Evolutionary conservation across 2,797 vertebrate genomes (phyloP), one percentile per base, ranked within the genome.

Genomic region (Spheniscus humboldti): DNA sequence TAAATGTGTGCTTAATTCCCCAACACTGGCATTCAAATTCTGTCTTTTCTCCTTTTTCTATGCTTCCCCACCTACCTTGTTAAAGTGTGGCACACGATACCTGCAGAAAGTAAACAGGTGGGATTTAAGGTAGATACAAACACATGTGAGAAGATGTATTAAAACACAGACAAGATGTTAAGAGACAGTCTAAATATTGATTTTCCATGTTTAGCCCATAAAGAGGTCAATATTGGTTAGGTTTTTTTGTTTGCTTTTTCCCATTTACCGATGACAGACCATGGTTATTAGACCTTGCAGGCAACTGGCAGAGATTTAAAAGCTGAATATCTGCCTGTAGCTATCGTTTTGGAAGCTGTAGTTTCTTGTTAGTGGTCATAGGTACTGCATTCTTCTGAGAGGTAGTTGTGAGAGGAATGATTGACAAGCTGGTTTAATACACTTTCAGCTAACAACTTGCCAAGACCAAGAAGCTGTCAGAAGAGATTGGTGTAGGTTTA

Each of bases 401-500:
- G 5, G 7, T 31, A 88, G 17, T 39, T 88, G 30, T 11, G 25
- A 81, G 56, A 80, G 18, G 14, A 63, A 57, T 23, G 27, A 72
- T 17, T 75, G 77, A 82, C n/a, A 63, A 84, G 35, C 9, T 39
- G n/a, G 63, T 92, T 94, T 84, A 86, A 60, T 64, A 45, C 10
- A 15, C 3, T 71, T 96, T 82, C 67, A 81, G 43, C 37, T 66
- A 94, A 94, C 33, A 69, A 71, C 64, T 77, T 89, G 57, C 67
- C 50, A 28, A 24, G 47, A 74, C 9, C 47, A 88, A 80, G 43
- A 88, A 86, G 55, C 31, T 97, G 73, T 96, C 84, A 96, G 86
- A 82, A 95, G 72, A 91, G 25, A 96, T 57, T 89, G 67, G n/a
- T 79, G 16, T 56, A 93, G 39, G 75, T 96, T 97, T 90, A 89